Evolutionary conservation across 1,140 invertebrate species (phyloP).

Genomic region (Macrobrachium rosenbergii): DNA sequence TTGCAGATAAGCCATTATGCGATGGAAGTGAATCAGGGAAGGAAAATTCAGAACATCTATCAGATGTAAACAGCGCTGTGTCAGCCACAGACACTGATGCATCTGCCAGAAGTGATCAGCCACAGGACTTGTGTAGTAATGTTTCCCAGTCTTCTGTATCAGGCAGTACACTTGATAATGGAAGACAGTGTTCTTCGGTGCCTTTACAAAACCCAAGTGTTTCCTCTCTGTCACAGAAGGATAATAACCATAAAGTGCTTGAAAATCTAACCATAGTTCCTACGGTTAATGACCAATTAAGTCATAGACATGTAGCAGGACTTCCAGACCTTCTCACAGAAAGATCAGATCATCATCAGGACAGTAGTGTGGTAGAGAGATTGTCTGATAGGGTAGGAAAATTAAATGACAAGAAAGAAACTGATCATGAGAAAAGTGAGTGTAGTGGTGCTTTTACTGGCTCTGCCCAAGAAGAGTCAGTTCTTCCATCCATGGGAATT

Average conservation of each 20-base stretch:
- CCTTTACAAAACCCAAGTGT: constrained; percentile 40
- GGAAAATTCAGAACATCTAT: too few relatives aligned
- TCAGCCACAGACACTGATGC: too few relatives aligned
- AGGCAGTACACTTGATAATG: constrained; percentile 37
- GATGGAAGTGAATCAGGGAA: too few relatives aligned
- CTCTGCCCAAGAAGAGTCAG: constrained; percentile 44
- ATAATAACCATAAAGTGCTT: constrained; percentile 44
- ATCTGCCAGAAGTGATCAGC: too few relatives aligned
- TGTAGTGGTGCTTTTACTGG: constrained; percentile 44
- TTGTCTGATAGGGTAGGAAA: constrained; percentile 4
- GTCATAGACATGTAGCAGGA: constrained; percentile 26
- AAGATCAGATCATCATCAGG: constrained; percentile 15
- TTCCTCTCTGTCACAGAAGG: constrained; percentile 37
- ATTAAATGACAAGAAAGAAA: constrained; percentile 21
- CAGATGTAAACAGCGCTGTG: too few relatives aligned
- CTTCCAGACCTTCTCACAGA: constrained; percentile 39
- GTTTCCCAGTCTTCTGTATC: too few relatives aligned
- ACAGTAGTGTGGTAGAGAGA: constrained; percentile 17
- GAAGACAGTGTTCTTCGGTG: constrained; percentile 36
- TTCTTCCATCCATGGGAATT: constrained; percentile 55
- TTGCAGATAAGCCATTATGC: too few relatives aligned
- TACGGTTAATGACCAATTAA: constrained; percentile 35
- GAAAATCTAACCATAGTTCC: constrained; percentile 38
- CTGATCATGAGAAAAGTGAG: constrained; percentile 29
- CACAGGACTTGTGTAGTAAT: too few relatives aligned